Base-by-base conservation (phyloP, 1,140 invertebrate species). In the Archegozetes longisetosus region DNA sequence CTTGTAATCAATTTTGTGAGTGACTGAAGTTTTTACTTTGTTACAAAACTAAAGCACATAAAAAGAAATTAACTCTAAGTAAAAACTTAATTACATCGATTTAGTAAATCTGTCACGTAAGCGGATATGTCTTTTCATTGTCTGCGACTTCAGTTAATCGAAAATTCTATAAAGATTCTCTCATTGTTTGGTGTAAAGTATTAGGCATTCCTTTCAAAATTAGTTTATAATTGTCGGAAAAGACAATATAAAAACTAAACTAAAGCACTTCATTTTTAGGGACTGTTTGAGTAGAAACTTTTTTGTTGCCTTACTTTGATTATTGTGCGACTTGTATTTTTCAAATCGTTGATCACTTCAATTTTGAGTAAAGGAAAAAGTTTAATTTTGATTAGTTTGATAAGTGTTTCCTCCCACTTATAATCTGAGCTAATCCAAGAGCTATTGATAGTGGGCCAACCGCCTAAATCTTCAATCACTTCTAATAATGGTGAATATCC, bases 361-460 rank as follows among this genome's bases (percentile, higher is more conserved):
- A 58, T 58, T 13, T 47, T 12, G 1, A 58, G 17, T 1, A 58
- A 29, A 23, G n/a, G 49, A 12, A 22, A 4, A 32, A 50, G 48
- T 29, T 52, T 26, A 13, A 58, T n/a, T 40, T 23, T 49, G 20
- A 47, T 2, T 17, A 58, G 23, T 53, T 9, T 3, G 14, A 58
- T 14, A 40, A 49, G 50, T 27, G 57, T 25, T 1, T 58, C 6
- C 32, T 58, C 47, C 72, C 23, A 73, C 59, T 58, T 64, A 61
- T 60, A 53, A 67, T 79, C 79, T 1, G 75, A 73, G 46, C 1
- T 63, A 49, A 1, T 72, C 86, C 85, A 89, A 54, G 76, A 76
- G 0, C 82, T 84, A 64, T 85, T 81, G 1, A 93, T 72, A 9
- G 91, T 82, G 0, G 91, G 90, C 89, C 88, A 94, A 4, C 88